Conservation (phyloP, 2,113 vertebrate genomes). For the Macrotus californicus region DNA sequence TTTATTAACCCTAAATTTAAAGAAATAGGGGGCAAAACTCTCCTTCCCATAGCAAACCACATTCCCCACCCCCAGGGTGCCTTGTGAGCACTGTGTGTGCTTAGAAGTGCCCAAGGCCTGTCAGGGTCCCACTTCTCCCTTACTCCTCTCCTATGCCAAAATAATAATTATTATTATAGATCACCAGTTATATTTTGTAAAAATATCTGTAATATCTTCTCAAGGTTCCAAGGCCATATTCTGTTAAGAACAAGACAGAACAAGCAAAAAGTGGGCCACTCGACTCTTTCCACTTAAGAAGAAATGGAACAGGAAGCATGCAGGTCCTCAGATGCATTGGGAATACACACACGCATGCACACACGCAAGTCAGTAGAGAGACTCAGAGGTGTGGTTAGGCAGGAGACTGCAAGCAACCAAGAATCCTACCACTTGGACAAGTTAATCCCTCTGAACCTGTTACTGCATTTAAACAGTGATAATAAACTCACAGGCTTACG, state of each 20-base stretch:
- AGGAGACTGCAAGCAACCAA: background rate
- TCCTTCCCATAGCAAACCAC: background rate
- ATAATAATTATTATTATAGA: background rate
- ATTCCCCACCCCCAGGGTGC: background rate
- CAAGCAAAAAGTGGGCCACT: background rate
- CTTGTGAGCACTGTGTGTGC: background rate
- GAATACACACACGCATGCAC: background rate
- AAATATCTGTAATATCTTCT: background rate
- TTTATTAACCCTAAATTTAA: background rate
- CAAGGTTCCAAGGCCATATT: background rate
- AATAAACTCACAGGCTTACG: background rate
- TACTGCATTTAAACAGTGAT: background rate
- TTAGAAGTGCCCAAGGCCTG: background rate
- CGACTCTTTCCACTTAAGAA: background rate
- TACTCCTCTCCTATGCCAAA: background rate
- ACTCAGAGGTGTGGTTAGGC: background rate
- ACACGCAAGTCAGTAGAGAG: background rate
- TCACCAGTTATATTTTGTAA: background rate
- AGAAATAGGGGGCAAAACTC: background rate
- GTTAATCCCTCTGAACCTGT: background rate
- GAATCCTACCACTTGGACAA: background rate
- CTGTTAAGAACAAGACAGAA: background rate
- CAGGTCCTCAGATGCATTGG: background rate
- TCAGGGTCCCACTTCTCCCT: background rate
- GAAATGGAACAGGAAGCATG: background rate